These are phyloP conservation scores for Tinamus major DNA, from an alignment of 2,797 vertebrate species.

Conservation along the genomic window DNA sequence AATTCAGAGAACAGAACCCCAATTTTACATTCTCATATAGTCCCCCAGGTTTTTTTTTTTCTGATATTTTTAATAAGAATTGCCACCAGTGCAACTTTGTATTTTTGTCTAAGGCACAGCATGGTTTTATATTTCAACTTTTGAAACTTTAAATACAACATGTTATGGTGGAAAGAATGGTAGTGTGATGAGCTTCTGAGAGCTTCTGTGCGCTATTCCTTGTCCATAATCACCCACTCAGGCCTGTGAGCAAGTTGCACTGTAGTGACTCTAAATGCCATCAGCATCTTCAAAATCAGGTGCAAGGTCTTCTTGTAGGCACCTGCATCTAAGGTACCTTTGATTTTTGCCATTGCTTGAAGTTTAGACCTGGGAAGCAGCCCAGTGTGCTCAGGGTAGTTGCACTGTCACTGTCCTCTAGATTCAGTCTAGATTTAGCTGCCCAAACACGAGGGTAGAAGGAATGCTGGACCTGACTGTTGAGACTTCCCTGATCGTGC, in stretches of 20 bases:
- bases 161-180: not conserved
- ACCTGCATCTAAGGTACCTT: not conserved
- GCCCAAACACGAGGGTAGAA: not conserved
- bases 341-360: not conserved
- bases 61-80: not conserved
- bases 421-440: not conserved
- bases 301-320: not conserved
- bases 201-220: not conserved
- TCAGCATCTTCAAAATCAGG: not conserved
- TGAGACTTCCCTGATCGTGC: rapidly evolving
- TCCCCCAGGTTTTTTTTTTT: not conserved
- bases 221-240: not conserved
- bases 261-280: not conserved
- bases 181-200: not conserved
- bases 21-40: not conserved
- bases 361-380: not conserved
- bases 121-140: not conserved
- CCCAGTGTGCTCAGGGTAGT: not conserved
- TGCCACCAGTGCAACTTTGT: not conserved
- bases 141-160: not conserved
- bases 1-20: not conserved
- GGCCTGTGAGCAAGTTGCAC: not conserved
- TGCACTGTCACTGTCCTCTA: rapidly evolving
- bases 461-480: not conserved
- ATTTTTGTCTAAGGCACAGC: not conserved